Evolutionary conservation across 1,140 invertebrate genomes (phyloP).

Genomic region (Ladona fulva): DNA sequence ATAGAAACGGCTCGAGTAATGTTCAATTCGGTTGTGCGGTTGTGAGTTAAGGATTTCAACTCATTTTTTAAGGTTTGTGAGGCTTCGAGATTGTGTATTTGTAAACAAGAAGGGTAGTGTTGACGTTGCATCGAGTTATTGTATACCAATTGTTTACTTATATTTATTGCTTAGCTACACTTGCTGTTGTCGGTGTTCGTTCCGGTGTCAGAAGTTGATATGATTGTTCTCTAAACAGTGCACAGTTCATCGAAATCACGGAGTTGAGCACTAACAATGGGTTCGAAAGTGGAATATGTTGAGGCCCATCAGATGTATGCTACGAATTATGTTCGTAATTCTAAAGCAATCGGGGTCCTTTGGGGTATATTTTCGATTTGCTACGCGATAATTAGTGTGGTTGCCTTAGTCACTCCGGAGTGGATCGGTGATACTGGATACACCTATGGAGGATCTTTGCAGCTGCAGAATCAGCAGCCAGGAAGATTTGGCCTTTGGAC

Average conservation of each 20-base stretch:
- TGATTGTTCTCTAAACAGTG: too few relatives aligned
- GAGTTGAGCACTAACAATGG: constrained; percentile 46
- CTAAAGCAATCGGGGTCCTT: constrained; percentile 89
- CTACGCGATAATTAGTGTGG: constrained; percentile 89
- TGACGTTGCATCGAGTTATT: background rate
- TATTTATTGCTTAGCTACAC: too few relatives aligned
- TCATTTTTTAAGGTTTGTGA: background rate
- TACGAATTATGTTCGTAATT: constrained; percentile 89
- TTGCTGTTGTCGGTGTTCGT: too few relatives aligned
- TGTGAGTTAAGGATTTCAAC: background rate
- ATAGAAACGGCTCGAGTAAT: background rate
- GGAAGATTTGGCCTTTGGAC: constrained; percentile 90
- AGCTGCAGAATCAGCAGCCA: constrained; percentile 65
- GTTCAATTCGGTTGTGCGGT: background rate
- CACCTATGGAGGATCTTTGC: background rate
- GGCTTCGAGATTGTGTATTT: background rate
- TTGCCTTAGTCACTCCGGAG: constrained; percentile 92
- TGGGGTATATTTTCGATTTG: constrained; percentile 96
- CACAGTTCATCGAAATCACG: too few relatives aligned
- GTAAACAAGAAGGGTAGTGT: background rate
- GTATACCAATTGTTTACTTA: too few relatives aligned
- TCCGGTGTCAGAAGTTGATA: too few relatives aligned
- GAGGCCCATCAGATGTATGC: constrained; percentile 82
- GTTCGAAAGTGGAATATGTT: constrained; percentile 82
- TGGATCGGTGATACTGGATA: constrained; percentile 68